Base-by-base conservation (phyloP, 2,797 vertebrate species). In the Macropus fuliginosus region DNA sequence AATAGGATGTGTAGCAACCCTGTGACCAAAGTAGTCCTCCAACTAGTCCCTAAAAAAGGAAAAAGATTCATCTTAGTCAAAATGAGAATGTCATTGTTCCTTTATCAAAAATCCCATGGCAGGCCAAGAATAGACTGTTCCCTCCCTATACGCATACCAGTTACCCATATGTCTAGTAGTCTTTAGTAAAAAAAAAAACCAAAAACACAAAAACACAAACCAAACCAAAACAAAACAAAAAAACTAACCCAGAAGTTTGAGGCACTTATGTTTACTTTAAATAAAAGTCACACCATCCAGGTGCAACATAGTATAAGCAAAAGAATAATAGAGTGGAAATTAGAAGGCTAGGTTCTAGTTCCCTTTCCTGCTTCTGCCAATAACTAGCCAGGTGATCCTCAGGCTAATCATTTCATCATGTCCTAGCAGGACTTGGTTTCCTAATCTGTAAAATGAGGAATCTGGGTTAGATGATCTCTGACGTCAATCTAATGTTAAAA, bases 271-370 rank as follows among this genome's bases (percentile, higher is more conserved):
- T 28, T 46, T 24, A 50, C 74, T 92, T 92, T 0, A 21, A 91
- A 55, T 40, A 55, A 93, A 96, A 96, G 91, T 40, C 27, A 91
- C 27, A 89, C 34, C 90, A 8, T 74, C 62, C 54, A 62, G 93
- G 92, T 56, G 29, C 34, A 29, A 34, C 40, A 9, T n/a, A 16
- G 34, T 66, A 34, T n/a, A n/a, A 66, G 1, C 31, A n/a, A 66
- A 66, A n/a, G 34, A n/a, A n/a, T n/a, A 18, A 14, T n/a, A 16
- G 34, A 14, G 1, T 66, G 31, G 12, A 34, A 34, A 31, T 62
- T 34, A 62, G 31, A 34, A 62, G 59, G 13, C 31, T 13, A n/a
- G 34, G 11, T 66, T 66, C 31, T 66, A 16, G 2, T 52, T 2
- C 14, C 87, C 4, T 2, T 50, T 16, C 87, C 4, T 6, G 1